These are phyloP conservation scores for Platanista minor DNA, from an alignment of 2,113 vertebrate genomes.

Conservation along the genomic window DNA sequence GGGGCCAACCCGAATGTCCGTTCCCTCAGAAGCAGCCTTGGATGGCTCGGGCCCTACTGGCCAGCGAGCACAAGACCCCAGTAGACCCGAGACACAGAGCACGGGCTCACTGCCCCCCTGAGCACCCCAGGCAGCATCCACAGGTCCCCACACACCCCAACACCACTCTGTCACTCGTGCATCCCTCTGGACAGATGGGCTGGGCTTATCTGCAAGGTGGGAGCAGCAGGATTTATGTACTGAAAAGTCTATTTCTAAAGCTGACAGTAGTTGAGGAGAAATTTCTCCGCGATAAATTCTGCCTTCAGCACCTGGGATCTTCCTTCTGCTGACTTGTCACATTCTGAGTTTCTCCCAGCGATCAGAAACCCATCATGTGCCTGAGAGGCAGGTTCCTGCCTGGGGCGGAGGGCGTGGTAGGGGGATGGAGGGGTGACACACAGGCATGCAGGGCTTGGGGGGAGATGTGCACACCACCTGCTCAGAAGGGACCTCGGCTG, in stretches of 20 bases:
- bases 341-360: not conserved
- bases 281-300: constrained; percentile 56
- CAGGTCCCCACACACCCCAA: fast-evolving
- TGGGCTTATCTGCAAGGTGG: constrained; percentile 25
- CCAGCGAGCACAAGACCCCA: not conserved
- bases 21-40: not conserved
- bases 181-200: constrained; percentile 20
- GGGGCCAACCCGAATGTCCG: fast-evolving
- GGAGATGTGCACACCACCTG: fast-evolving
- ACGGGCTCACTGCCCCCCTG: not conserved
- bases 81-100: fast-evolving
- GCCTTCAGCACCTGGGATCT: not conserved
- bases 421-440: fast-evolving
- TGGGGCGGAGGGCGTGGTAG: fast-evolving
- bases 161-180: not conserved
- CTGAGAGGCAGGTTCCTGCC: not conserved
- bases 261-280: not conserved
- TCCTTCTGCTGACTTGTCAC: constrained; percentile 37
- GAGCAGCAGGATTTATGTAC: constrained; percentile 58
- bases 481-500: not conserved
- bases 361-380: fast-evolving
- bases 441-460: fast-evolving
- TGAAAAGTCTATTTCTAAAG: constrained; percentile 61
- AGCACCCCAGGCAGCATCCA: not conserved
- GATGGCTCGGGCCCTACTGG: not conserved